Conservation (phyloP, 2,888 invertebrate genomes). For the Lithophane ornitopus region DNA sequence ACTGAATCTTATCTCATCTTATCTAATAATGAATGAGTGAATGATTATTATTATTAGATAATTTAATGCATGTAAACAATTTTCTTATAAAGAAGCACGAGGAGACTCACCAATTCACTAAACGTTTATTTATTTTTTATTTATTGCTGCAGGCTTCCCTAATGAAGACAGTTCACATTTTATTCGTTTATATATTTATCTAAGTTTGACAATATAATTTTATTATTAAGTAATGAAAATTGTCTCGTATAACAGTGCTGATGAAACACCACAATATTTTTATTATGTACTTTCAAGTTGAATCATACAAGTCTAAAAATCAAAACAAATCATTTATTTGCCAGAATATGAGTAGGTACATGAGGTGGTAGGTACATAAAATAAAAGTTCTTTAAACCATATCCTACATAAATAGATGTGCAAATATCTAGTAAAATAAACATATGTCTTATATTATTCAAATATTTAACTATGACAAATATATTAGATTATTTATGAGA, state of each 20-base stretch:
- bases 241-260: not conserved
- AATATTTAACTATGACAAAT: too few relatives aligned
- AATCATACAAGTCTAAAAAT: too few relatives aligned
- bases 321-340: not conserved
- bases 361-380: too few relatives aligned
- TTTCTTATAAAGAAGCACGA: not conserved
- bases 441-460: too few relatives aligned
- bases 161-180: not conserved
- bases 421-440: too few relatives aligned
- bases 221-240: not conserved
- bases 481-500: too few relatives aligned
- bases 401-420: too few relatives aligned
- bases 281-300: not conserved
- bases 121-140: not conserved
- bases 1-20: too few relatives aligned
- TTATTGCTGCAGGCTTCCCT: not conserved
- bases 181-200: not conserved
- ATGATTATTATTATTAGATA: too few relatives aligned
- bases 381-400: too few relatives aligned
- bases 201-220: not conserved
- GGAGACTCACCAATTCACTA: not conserved
- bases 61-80: not conserved
- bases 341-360: too few relatives aligned
- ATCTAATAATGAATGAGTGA: too few relatives aligned
- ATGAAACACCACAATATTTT: not conserved